These are phyloP conservation scores for Rhopalosiphum nymphaeae DNA, from an alignment of 2,888 invertebrate genomes.

Conservation along the genomic window DNA sequence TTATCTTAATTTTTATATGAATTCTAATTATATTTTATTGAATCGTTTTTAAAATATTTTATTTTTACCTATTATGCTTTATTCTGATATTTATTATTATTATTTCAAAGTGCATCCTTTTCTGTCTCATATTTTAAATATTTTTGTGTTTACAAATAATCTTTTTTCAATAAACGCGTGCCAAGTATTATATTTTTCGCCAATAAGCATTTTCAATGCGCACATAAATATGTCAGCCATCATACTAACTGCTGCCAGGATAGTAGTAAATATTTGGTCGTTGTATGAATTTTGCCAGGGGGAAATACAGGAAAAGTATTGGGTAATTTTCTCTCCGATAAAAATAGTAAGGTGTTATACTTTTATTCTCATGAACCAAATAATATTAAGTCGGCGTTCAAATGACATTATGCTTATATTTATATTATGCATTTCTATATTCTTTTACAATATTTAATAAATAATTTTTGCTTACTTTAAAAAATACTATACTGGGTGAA, in stretches of 20 bases:
- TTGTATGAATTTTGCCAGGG: background rate
- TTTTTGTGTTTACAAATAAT: background rate
- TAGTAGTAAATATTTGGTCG: conserved; percentile 43
- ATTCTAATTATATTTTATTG: background rate
- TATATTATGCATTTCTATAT: background rate
- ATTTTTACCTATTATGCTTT: background rate
- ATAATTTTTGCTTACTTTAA: background rate
- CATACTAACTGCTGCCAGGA: conserved; percentile 37
- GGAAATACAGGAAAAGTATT: background rate
- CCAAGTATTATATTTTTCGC: conserved; percentile 43
- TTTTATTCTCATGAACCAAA: background rate
- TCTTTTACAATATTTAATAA: background rate
- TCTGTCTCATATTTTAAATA: background rate
- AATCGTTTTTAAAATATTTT: too few species aligned
- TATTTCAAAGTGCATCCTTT: background rate
- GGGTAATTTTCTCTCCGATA: background rate
- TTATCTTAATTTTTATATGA: background rate
- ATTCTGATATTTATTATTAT: background rate
- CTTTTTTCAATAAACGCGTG: conserved; percentile 47
- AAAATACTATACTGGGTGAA: background rate
- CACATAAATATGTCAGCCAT: conserved; percentile 47
- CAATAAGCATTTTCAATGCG: conserved; percentile 53
- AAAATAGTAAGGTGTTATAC: conserved; percentile 42
- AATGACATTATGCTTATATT: background rate
- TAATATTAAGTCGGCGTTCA: background rate